Evolutionary conservation across 2,888 invertebrate species (phyloP), one percentile per base, ranked within the genome.

Genomic region (Heteromyza rotundicornis): DNA sequence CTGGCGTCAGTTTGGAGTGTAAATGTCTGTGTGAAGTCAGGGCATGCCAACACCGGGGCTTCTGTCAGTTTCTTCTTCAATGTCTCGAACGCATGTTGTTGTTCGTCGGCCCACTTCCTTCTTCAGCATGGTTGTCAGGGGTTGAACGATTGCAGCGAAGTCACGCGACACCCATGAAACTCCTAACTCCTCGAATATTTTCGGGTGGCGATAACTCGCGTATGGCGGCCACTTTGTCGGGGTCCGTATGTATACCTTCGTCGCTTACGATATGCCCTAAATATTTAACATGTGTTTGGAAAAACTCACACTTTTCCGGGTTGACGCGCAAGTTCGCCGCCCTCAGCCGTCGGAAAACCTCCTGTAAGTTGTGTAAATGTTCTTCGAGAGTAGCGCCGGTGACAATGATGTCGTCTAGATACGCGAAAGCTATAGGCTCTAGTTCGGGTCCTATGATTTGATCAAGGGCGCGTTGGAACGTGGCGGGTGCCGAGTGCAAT

Each of bases 101-200:
- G 51, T 22, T 19, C 22, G 1, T 19, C 22, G 17, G 19, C 51
- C 51, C 51, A 51, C 19, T 22, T 22, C 51, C 51, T 56, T 56
- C 24, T 62, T 55, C 7, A 65, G 17, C 14, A 27, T n/a, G 17
- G 49, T 20, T n/a, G 65, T 60, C 3, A 60, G 14, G 0, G 54
- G 60, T 44, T 44, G 47, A 8, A 44, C 47, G 5, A 19, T 5
- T 19, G n/a, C 19, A 14, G 47, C n/a, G n/a, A 44, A 44, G 19
- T 44, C 47, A 44, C 7, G 47, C 47, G 14, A 57, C 47, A 2
- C 57, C 49, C 1, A 57, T 10, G 0, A 47, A 19, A 1, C 57
- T 44, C 0, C 57, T n/a, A 1, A 57, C 19, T 27, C 47, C 32
- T 10, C 47, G 47, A 5, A 49, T 32, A 14, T 24, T 57, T 1